phyloP scores from a whole-genome alignment of 2,888 invertebrate genomes.

The Xestobium rufovillosum region DNA sequence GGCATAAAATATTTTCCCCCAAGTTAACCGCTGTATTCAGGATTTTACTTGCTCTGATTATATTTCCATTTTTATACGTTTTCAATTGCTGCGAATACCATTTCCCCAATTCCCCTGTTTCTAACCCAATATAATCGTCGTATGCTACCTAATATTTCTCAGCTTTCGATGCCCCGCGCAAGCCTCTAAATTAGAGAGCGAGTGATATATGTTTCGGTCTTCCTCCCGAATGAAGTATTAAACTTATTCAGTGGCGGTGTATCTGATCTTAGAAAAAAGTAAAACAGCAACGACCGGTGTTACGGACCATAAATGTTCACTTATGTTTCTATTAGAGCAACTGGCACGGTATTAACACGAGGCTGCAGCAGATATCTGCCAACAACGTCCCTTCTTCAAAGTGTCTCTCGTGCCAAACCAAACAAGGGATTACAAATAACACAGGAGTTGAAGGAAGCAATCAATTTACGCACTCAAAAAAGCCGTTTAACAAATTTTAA shows the following conservation, averaged over 20 bases:
- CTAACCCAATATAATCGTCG: no score
- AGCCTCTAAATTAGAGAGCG: no score
- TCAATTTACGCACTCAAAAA: no score
- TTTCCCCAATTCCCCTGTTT: no score
- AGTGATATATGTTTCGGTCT: conserved; percentile 14
- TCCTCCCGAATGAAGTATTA: conserved; percentile 18
- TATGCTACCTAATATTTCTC: no score
- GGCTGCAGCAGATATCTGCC: conserved; percentile 34
- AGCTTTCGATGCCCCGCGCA: no score
- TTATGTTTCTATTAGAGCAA: conserved; percentile 45
- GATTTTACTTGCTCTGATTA: no score
- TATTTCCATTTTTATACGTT: no score
- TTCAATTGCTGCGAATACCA: no score
- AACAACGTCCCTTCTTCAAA: conserved; percentile 30
- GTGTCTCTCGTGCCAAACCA: not conserved
- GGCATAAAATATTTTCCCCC: no score
- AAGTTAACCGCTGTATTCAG: no score
- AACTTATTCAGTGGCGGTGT: conserved; percentile 26
- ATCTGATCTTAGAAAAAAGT: conserved; percentile 35
- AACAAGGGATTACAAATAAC: conserved; percentile 1
- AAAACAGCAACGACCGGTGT: conserved; percentile 39
- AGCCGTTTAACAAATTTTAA: no score
- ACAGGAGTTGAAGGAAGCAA: not conserved
- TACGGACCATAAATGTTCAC: conserved; percentile 45
- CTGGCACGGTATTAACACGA: conserved; percentile 38